Percentiles rank a stretch among this genome's conserved stretches.
Evolutionary conservation across 2,113 vertebrate species (phyloP).

Genomic region (Aspiorhynchus laticeps): DNA sequence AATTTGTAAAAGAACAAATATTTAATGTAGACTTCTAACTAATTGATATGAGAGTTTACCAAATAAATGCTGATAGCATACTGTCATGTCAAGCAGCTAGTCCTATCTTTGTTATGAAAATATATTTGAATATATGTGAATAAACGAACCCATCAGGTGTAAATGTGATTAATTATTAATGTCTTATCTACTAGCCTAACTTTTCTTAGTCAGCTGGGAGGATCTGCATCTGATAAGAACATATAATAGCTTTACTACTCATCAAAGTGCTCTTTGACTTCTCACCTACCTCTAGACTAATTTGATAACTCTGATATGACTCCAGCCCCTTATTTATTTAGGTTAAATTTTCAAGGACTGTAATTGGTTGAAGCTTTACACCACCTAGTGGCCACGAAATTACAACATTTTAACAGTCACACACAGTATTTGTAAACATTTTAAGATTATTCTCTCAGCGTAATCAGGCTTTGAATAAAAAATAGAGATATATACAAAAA

Average conservation of each 20-base stretch:
- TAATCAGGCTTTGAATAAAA: constrained; percentile 13
- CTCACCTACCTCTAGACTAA: not conserved
- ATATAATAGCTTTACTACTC: not conserved
- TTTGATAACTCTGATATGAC: too few relatives aligned
- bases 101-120: not conserved
- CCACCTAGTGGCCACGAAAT: not conserved
- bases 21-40: not conserved
- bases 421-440: not conserved
- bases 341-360: not conserved
- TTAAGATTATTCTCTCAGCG: not conserved
- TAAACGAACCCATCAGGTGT: not conserved
- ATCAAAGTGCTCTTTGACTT: not conserved
- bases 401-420: not conserved
- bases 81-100: not conserved
- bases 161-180: not conserved
- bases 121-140: not conserved
- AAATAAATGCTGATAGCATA: not conserved
- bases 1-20: not conserved
- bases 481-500: constrained; percentile 49
- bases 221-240: not conserved
- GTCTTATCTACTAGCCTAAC: not conserved
- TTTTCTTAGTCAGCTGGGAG: not conserved
- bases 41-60: not conserved
- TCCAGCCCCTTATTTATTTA: not conserved
- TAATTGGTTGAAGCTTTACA: not conserved